Base-by-base conservation (phyloP, 2,888 invertebrate genomes). In the Macrophya annulata region DNA sequence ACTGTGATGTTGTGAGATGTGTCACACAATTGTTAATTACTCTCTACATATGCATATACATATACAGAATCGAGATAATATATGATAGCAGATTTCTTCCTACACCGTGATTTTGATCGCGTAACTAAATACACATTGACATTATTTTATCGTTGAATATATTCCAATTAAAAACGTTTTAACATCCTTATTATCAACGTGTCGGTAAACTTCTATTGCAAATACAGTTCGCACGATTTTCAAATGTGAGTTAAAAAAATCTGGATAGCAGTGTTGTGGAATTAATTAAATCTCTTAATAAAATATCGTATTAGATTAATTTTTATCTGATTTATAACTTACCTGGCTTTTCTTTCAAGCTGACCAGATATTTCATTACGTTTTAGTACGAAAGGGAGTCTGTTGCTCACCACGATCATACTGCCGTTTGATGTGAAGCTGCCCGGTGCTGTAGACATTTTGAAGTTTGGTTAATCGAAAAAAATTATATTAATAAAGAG, bases 391-490 rank as follows among this genome's bases (percentile, higher is more conserved):
- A 98, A 98, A 9, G 98, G 98, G 92, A 98, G 94, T 89, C 98
- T 95, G 94, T 98, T 98, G 88, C 98, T 98, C 86, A 98, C 98
- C 89, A 98, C 98, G 91, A 98, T 98, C 95, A 98, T 96, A 92
- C 96, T 97, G 89, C 96, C 96, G 90, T 89, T 92, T 72, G 93
- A 93, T 72, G 93, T 90, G 88, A 90, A 93, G 87, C 91, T 93
- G 86, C 91, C 89, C 79, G 91, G 88, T 88, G 92, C 93, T 91
- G 91, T 91, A 55, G 92, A 90, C 91, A 92, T 92, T 87, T 87
- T 87, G 86, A 62, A 72, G n/a, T 8, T 45, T 21, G 15, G 9
- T 68, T 15, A 17, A 37, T 43, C 17, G n/a, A 5, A 40, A 15
- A n/a, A 37, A n/a, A 4, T 71, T 1, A 25, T 31, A 31, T 31